Percentiles rank a stretch among this genome's conserved stretches.
phyloP scores from a whole-genome alignment of 1,140 invertebrate species.

The Protaetia brevitarsis region DNA sequence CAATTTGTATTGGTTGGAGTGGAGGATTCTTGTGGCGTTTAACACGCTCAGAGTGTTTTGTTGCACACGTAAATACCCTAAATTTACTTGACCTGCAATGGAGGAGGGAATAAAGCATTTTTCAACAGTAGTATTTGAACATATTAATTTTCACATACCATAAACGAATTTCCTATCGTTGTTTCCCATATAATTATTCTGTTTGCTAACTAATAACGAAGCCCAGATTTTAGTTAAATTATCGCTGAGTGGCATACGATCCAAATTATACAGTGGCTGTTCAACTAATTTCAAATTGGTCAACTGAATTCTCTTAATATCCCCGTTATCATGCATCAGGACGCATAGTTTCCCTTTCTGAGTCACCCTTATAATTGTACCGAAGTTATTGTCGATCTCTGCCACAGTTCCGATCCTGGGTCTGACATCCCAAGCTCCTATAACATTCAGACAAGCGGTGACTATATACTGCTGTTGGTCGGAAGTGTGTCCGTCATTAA shows the following conservation, averaged over 20 bases:
- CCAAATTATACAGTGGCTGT: constrained; percentile 60
- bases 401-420: constrained; percentile 68
- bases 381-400: constrained; percentile 54
- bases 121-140: background rate
- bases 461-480: constrained; percentile 45
- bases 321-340: constrained; percentile 56
- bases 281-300: constrained; percentile 54
- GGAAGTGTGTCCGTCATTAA: constrained; percentile 46
- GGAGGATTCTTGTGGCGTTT: constrained; percentile 65
- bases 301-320: constrained; percentile 53
- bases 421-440: constrained; percentile 81
- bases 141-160: background rate
- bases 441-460: constrained; percentile 63
- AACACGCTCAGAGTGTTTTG: constrained; percentile 70
- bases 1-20: constrained; percentile 65
- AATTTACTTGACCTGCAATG: constrained; percentile 54
- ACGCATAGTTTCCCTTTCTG: constrained; percentile 66
- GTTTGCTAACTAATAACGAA: constrained; percentile 55
- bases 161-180: constrained; percentile 37
- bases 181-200: constrained; percentile 41
- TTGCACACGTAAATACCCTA: constrained; percentile 63
- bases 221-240: constrained; percentile 66
- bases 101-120: background rate
- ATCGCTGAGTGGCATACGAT: constrained; percentile 65
- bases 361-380: constrained; percentile 66